phyloP scores from a whole-genome alignment of 2,797 vertebrate species.

The Amazonetta brasiliensis region DNA sequence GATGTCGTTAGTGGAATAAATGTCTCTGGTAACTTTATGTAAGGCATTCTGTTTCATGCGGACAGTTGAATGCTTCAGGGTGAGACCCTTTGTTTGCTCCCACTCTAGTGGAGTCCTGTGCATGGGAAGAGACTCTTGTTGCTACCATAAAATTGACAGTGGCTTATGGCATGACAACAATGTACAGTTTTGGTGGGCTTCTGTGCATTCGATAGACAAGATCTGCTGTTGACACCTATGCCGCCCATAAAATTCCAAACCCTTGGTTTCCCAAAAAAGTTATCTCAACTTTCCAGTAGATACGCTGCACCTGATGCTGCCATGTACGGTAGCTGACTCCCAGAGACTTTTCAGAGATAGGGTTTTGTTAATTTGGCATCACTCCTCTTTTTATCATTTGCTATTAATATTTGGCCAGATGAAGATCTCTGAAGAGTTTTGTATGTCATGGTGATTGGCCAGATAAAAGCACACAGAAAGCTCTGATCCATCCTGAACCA shows the following conservation, averaged over 20 bases:
- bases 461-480: background rate
- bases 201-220: background rate
- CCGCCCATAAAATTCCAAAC: background rate
- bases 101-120: background rate
- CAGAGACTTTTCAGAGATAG: background rate
- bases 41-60: background rate
- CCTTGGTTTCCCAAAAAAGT: background rate
- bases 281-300: background rate
- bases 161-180: constrained; percentile 12
- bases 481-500: background rate
- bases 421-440: background rate
- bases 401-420: background rate
- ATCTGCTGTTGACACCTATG: background rate
- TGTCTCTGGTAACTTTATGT: background rate
- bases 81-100: background rate
- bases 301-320: background rate
- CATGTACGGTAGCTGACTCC: background rate
- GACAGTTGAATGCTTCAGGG: background rate
- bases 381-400: background rate
- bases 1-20: constrained; percentile 12
- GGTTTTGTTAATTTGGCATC: background rate
- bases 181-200: background rate
- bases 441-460: background rate
- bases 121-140: background rate
- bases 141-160: constrained; percentile 22